Evolutionary conservation across 2,113 vertebrate genomes (phyloP).

Genomic region (Channa argus): DNA sequence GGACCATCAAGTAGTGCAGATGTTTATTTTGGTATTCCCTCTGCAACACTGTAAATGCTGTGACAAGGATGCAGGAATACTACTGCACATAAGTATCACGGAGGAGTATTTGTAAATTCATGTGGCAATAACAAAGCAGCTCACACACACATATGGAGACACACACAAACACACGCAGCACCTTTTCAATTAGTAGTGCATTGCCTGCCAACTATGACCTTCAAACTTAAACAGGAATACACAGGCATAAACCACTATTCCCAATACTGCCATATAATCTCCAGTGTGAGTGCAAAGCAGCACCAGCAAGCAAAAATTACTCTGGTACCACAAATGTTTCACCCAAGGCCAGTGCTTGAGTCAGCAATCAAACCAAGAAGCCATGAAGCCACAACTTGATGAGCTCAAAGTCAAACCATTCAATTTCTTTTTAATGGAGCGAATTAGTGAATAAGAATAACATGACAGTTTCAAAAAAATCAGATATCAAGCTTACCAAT

Average conservation of each 20-base stretch:
- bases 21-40: slow-evolving; percentile 48
- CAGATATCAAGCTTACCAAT: background rate
- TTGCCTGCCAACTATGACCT: slow-evolving; percentile 20
- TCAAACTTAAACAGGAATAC: slow-evolving; percentile 41
- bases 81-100: background rate
- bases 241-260: slow-evolving; percentile 46
- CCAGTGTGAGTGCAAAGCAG: slow-evolving; percentile 37
- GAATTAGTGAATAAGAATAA: background rate
- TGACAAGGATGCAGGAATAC: slow-evolving; percentile 2
- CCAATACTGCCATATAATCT: slow-evolving; percentile 55
- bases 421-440: slow-evolving; percentile 16
- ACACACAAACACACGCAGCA: slow-evolving; percentile 5
- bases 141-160: slow-evolving; percentile 4
- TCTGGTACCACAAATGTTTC: slow-evolving; percentile 56
- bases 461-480: background rate
- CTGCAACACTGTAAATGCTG: slow-evolving; percentile 20
- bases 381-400: slow-evolving; percentile 59
- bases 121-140: slow-evolving; percentile 4
- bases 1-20: slow-evolving; percentile 63
- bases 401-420: slow-evolving; percentile 58
- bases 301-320: slow-evolving; percentile 43
- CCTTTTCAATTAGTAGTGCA: slow-evolving; percentile 23
- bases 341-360: slow-evolving; percentile 54
- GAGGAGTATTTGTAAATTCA: background rate
- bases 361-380: slow-evolving; percentile 58